Conservation (phyloP, 2,888 invertebrate genomes). For the Oeneis ivallda region DNA sequence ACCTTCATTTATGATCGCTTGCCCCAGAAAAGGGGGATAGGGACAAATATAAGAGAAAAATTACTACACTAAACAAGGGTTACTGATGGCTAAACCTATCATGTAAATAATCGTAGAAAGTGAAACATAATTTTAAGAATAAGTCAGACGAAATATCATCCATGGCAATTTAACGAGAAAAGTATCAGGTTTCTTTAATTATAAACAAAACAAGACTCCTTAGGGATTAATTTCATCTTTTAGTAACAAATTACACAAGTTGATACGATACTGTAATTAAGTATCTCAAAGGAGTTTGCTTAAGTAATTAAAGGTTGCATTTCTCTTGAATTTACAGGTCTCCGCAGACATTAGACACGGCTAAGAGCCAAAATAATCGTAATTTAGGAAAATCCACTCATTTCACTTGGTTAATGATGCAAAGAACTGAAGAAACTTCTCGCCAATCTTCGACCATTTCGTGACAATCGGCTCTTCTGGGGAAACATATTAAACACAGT, state of each 20-base stretch:
- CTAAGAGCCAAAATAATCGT: not conserved
- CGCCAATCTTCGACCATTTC: no score
- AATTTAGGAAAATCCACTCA: not conserved
- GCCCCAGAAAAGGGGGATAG: no score
- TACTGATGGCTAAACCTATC: no score
- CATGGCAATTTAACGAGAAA: not conserved
- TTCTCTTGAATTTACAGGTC: constrained; percentile 36
- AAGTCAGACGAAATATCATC: not conserved
- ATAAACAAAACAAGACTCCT: constrained; percentile 12
- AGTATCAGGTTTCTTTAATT: constrained; percentile 9
- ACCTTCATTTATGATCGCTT: no score
- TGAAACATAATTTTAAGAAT: not conserved
- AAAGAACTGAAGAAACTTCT: no score
- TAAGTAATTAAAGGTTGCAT: constrained; percentile 46
- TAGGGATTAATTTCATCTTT: constrained; percentile 23
- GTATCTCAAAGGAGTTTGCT: constrained; percentile 43
- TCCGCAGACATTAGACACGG: constrained; percentile 19
- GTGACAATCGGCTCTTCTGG: no score
- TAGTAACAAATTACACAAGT: constrained; percentile 32
- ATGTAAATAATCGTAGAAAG: no score
- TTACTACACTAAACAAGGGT: no score
- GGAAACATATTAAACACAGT: no score
- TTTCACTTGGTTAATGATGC: not conserved
- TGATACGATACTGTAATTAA: constrained; percentile 48
- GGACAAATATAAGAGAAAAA: no score